Evolutionary conservation across 2,113 vertebrate genomes (phyloP).

Genomic region (Meriones unguiculatus): DNA sequence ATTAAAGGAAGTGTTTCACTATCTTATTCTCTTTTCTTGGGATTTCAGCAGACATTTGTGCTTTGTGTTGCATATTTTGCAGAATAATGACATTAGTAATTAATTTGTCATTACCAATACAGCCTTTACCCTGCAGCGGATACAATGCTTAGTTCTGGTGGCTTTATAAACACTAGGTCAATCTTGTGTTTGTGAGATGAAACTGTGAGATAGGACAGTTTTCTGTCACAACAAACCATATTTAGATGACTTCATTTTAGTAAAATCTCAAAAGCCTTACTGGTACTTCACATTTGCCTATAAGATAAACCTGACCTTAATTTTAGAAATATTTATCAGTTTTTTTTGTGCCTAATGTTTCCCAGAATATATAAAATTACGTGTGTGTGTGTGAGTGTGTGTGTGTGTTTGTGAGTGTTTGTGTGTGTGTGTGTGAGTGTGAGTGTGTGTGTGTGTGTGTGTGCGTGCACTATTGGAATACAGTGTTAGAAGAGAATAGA

Average conservation of each 20-base stretch:
- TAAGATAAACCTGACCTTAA: not conserved
- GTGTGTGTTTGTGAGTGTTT: too few species aligned
- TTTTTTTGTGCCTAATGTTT: not conserved
- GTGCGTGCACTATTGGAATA: not conserved
- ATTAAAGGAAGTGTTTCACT: not conserved
- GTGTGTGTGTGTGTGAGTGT: too few species aligned
- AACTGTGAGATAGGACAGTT: not conserved
- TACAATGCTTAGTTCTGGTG: not conserved
- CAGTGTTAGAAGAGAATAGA: not conserved
- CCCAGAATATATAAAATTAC: not conserved
- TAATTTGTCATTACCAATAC: not conserved
- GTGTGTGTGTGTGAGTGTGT: too few species aligned
- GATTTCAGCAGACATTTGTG: not conserved
- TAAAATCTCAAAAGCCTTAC: not conserved
- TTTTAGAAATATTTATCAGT: not conserved
- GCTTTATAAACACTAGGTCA: not conserved
- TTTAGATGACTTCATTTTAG: not conserved
- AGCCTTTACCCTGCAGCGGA: not conserved
- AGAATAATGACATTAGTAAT: not conserved
- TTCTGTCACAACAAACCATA: not conserved
- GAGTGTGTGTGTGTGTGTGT: too few species aligned
- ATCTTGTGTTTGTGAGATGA: too few species aligned
- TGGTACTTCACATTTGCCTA: not conserved
- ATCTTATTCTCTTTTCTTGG: not conserved
- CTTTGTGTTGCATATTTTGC: not conserved